A percentile compares a stretch with the other conserved stretches of the same genome.
Conservation (phyloP, 2,888 invertebrate genomes). For the Orchesellides sinensis region DNA sequence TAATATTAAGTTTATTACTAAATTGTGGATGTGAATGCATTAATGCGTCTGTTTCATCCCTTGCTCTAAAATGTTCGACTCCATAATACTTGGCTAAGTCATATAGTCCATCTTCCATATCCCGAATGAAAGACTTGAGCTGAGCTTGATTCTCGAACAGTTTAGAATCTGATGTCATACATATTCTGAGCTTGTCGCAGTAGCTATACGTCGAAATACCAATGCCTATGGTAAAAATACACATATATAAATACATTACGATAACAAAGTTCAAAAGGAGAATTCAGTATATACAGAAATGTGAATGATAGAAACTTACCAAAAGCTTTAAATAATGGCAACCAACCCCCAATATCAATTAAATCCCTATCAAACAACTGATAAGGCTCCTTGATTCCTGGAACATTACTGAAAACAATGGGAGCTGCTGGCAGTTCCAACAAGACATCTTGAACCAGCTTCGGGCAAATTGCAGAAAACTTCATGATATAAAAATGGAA, state of each 20-base stretch:
- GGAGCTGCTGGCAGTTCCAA: slow-evolving; percentile 68
- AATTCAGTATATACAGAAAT: not conserved
- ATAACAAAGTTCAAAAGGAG: not conserved
- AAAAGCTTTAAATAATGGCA: slow-evolving; percentile 69
- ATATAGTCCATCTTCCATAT: slow-evolving; percentile 39
- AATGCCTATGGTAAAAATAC: slow-evolving; percentile 48
- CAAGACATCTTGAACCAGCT: slow-evolving; percentile 55
- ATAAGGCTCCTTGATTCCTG: slow-evolving; percentile 66
- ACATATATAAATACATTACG: too few relatives aligned
- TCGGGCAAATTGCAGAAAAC: slow-evolving; percentile 69
- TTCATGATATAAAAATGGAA: slow-evolving; percentile 70
- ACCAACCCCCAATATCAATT: slow-evolving; percentile 69
- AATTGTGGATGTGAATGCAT: slow-evolving; percentile 1
- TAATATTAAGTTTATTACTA: slow-evolving; percentile 28
- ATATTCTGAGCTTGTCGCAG: slow-evolving; percentile 56
- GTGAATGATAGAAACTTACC: slow-evolving; percentile 41
- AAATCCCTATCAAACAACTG: slow-evolving; percentile 64
- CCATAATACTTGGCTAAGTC: slow-evolving; percentile 52
- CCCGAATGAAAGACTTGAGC: slow-evolving; percentile 47
- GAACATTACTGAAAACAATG: slow-evolving; percentile 70
- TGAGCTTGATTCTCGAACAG: slow-evolving; percentile 51
- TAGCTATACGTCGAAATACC: slow-evolving; percentile 59
- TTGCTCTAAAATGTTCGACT: not conserved
- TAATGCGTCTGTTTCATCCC: not conserved
- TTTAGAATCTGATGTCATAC: slow-evolving; percentile 55